phyloP scores from a whole-genome alignment of 2,888 invertebrate species.

The Xestobium rufovillosum region DNA sequence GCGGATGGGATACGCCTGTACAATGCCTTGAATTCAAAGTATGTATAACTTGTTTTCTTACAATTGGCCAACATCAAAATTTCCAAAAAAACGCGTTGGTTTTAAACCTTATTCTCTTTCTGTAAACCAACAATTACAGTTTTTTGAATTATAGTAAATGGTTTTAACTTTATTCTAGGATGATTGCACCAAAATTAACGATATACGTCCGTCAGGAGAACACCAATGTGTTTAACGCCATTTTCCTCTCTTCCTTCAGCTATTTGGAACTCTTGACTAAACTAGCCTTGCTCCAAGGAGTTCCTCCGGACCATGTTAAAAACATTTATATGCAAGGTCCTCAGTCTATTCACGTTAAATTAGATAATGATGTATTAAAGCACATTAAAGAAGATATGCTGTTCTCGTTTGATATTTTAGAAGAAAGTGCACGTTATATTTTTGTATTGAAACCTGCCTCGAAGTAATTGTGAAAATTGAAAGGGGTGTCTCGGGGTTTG shows the following conservation, averaged over 20 bases:
- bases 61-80: too few species aligned
- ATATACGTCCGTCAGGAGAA: conserved; percentile 72
- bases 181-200: conserved; percentile 69
- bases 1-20: conserved; percentile 90
- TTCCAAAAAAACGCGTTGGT: too few species aligned
- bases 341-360: conserved; percentile 71
- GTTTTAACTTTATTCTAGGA: too few species aligned
- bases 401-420: conserved; percentile 54
- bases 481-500: conserved; percentile 1
- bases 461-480: conserved; percentile 20
- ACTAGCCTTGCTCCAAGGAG: conserved; percentile 53
- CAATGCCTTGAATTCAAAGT: conserved; percentile 83
- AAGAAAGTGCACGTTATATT: conserved; percentile 40
- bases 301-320: conserved; percentile 37
- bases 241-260: conserved; percentile 66
- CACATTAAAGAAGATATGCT: conserved; percentile 75
- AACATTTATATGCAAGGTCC: conserved; percentile 76
- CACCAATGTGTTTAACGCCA: conserved; percentile 65
- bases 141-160: too few species aligned
- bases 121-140: too few species aligned
- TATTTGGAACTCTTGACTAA: conserved; percentile 60
- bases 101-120: too few species aligned
- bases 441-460: conserved; percentile 43
- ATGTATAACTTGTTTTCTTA: conserved; percentile 41
- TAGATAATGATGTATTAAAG: conserved; percentile 78